These are phyloP conservation scores for Acromyrmex echinatior DNA, from an alignment of 1,140 invertebrate genomes.

Conservation along the genomic window DNA sequence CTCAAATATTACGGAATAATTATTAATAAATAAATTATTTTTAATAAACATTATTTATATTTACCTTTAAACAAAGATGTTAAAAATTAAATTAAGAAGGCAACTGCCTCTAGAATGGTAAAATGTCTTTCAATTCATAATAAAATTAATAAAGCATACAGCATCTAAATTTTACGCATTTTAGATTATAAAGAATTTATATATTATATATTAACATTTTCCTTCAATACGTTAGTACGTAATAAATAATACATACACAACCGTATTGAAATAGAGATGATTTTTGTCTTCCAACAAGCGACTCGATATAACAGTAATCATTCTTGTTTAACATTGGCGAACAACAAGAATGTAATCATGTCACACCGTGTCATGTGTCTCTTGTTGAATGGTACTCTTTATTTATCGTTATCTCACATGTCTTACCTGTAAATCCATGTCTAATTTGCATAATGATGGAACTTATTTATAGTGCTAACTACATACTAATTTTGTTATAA, in stretches of 20 bases:
- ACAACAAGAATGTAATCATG: too few species aligned
- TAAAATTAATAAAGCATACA: constrained; percentile 42
- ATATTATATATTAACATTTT: constrained; percentile 17
- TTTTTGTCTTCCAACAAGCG: not conserved
- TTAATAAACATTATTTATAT: not conserved
- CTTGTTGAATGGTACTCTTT: not conserved
- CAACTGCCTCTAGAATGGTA: constrained; percentile 43
- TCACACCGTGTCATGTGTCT: too few species aligned
- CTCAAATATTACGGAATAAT: not conserved
- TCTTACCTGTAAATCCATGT: constrained; percentile 82
- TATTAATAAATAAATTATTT: not conserved
- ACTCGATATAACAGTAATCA: too few species aligned
- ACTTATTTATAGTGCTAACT: constrained; percentile 75
- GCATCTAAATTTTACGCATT: constrained; percentile 26
- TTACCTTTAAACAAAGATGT: not conserved
- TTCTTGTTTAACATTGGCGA: too few species aligned
- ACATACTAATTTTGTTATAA: constrained; percentile 81
- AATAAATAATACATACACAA: constrained; percentile 53
- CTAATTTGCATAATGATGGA: constrained; percentile 74
- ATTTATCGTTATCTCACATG: constrained; percentile 55
- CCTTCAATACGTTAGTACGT: constrained; percentile 41
- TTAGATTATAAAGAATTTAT: constrained; percentile 36
- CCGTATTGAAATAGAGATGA: not conserved
- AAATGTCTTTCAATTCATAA: constrained; percentile 25
- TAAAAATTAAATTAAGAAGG: not conserved